Percentiles rank a stretch among this genome's conserved stretches.
Conservation (phyloP, 2,797 vertebrate species). For the Allobates femoralis region DNA sequence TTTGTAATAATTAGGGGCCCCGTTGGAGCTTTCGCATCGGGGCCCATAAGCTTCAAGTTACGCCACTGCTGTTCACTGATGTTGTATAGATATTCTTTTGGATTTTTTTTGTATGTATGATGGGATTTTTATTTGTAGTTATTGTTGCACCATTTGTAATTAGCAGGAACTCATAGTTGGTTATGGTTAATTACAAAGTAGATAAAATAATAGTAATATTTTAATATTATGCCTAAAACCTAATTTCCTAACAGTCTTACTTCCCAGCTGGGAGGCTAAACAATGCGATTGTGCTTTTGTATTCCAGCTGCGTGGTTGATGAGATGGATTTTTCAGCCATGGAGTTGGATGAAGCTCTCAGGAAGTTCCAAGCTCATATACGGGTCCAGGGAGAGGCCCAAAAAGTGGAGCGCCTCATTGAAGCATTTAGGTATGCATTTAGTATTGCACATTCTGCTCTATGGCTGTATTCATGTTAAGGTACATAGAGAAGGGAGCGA, state of each 20-base stretch:
- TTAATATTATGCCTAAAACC: background rate
- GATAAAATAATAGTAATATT: background rate
- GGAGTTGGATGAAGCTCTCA: slow-evolving; percentile 95
- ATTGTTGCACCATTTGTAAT: background rate
- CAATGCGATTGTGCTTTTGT: slow-evolving; percentile 28
- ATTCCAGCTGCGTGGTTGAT: slow-evolving; percentile 87
- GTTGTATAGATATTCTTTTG: background rate
- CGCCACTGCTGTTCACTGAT: no score
- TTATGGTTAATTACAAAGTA: background rate
- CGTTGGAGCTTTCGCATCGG: no score
- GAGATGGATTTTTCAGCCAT: slow-evolving; percentile 97
- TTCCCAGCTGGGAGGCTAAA: slow-evolving; percentile 30
- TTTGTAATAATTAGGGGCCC: no score
- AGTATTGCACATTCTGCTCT: background rate
- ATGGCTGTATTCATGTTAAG: background rate
- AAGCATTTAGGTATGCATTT: slow-evolving; percentile 88
- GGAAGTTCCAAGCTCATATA: slow-evolving; percentile 98
- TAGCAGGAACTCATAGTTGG: background rate
- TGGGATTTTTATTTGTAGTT: background rate
- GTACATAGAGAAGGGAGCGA: background rate
- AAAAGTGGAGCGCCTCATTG: slow-evolving; percentile 95
- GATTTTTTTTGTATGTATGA: background rate
- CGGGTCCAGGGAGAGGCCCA: slow-evolving; percentile 96
- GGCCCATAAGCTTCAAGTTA: no score
- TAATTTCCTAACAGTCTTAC: background rate